A percentile compares a stretch with the other conserved stretches of the same genome.
Conservation (phyloP, 2,888 invertebrate species). For the Cerceris ruficornis region DNA sequence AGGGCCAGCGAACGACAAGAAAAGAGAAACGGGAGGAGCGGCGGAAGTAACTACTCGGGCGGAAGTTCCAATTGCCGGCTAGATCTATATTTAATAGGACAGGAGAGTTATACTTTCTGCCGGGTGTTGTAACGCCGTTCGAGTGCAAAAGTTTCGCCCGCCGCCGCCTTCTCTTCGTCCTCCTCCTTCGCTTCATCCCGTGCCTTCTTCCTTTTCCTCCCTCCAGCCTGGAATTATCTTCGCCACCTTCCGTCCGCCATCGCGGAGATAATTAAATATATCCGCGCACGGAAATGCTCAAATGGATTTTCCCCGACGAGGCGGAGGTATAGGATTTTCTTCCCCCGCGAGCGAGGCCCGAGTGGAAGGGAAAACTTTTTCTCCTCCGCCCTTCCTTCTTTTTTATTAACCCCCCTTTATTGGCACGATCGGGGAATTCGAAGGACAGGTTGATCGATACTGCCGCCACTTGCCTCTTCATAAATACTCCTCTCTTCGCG, state of each 20-base stretch:
- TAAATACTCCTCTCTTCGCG: not conserved
- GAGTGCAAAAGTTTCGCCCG: conserved; percentile 68
- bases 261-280: conserved; percentile 77
- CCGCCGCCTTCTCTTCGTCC: not conserved
- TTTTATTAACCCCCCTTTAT: conserved; percentile 13
- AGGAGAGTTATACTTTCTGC: conserved; percentile 73
- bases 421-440: conserved; percentile 6
- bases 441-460: conserved; percentile 15
- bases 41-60: conserved; percentile 69
- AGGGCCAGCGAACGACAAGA: conserved; percentile 18
- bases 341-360: conserved; percentile 15
- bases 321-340: conserved; percentile 58
- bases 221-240: conserved; percentile 53
- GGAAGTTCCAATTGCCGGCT: conserved; percentile 73
- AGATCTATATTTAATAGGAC: conserved; percentile 78
- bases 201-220: too few species aligned
- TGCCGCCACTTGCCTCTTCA: not conserved
- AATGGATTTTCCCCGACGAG: conserved; percentile 69
- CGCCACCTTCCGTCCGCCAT: conserved; percentile 44
- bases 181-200: too few species aligned
- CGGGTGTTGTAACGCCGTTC: conserved; percentile 64
- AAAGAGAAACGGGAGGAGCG: conserved; percentile 17
- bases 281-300: conserved; percentile 72
- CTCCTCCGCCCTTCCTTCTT: not conserved
- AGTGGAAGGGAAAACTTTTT: conserved; percentile 37